phyloP scores from a whole-genome alignment of 2,797 vertebrate genomes.

The Esox lucius region DNA sequence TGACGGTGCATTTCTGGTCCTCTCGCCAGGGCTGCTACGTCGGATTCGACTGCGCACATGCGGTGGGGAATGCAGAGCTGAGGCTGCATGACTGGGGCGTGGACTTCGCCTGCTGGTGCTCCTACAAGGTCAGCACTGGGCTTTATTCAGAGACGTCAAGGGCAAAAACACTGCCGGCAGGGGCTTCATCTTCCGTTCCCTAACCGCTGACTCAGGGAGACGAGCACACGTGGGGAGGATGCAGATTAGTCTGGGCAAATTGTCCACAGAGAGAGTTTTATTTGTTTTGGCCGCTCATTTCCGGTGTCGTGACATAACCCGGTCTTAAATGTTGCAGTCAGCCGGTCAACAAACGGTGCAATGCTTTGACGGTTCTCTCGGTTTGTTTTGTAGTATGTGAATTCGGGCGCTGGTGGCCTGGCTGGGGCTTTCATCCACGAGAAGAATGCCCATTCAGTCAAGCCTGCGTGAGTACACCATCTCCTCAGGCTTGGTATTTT shows the following conservation, averaged over 20 bases:
- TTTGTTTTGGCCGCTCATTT: not conserved
- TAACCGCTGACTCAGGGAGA: not conserved
- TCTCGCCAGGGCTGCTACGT: conserved; percentile 85
- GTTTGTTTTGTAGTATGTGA: conserved; percentile 83
- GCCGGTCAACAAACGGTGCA: not conserved
- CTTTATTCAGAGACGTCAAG: not conserved
- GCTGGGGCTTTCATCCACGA: conserved; percentile 88
- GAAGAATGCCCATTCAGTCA: conserved; percentile 78
- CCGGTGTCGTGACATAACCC: not conserved
- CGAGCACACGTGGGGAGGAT: not conserved
- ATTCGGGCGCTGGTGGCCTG: conserved; percentile 89
- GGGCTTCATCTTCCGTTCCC: not conserved
- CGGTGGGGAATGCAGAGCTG: conserved; percentile 87
- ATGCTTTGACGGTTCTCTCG: not conserved
- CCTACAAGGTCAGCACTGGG: conserved; percentile 86
- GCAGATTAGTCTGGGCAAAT: not conserved
- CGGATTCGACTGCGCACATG: conserved; percentile 93
- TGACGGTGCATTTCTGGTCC: not conserved
- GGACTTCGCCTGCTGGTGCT: conserved; percentile 97
- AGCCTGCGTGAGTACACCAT: conserved; percentile 81
- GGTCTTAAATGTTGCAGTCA: not conserved
- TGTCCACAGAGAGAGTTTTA: not conserved
- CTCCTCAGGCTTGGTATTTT: not conserved
- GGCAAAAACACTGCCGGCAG: not conserved
- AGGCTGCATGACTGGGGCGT: conserved; percentile 90